phyloP scores from a whole-genome alignment of 2,888 invertebrate genomes.

The Unio pictorum region DNA sequence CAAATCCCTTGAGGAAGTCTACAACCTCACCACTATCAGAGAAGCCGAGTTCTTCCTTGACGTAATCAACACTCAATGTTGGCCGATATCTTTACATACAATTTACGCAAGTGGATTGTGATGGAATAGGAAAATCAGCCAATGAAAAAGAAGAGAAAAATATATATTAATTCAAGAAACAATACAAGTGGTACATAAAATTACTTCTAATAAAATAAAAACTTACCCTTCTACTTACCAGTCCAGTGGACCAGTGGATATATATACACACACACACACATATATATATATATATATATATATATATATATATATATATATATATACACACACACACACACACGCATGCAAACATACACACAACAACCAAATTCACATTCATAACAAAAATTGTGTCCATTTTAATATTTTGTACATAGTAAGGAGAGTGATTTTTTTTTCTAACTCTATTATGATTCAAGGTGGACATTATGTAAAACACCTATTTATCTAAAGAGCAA shows the following conservation, averaged over 20 bases:
- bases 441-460: too few relatives aligned
- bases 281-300: too few relatives aligned
- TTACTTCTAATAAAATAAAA: conserved; percentile 8
- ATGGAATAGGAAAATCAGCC: conserved; percentile 34
- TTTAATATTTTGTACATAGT: neutral
- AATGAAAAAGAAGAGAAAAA: conserved; percentile 52
- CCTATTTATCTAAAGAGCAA: too few relatives aligned
- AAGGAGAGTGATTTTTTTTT: too few relatives aligned
- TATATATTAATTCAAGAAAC: conserved; percentile 21
- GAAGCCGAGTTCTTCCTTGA: conserved; percentile 91
- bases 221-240: conserved; percentile 13
- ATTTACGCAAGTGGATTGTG: conserved; percentile 28
- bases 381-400: neutral
- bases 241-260: neutral
- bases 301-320: too few relatives aligned
- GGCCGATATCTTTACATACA: conserved; percentile 84
- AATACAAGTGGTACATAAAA: conserved; percentile 4
- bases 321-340: too few relatives aligned
- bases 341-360: too few relatives aligned
- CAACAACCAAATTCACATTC: neutral
- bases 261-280: neutral
- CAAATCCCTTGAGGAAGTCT: conserved; percentile 89
- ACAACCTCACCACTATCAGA: conserved; percentile 85
- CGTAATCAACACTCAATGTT: conserved; percentile 88
- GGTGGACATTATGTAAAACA: too few relatives aligned